Evolutionary conservation across 1,140 invertebrate species (phyloP).

Genomic region (Penaeus vannamei): DNA sequence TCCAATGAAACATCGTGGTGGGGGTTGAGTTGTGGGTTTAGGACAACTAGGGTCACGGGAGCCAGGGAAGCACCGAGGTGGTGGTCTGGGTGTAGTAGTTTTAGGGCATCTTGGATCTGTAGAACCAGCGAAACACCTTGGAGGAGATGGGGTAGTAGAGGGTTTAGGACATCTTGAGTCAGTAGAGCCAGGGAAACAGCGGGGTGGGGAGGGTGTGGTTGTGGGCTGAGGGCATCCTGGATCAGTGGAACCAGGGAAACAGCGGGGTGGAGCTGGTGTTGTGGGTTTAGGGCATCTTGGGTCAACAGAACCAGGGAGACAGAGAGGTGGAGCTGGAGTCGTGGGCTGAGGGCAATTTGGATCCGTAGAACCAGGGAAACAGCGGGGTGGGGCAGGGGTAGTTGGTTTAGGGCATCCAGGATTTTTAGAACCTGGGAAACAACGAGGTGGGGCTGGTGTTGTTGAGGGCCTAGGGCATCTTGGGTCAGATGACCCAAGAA

Average conservation of each 20-base stretch:
- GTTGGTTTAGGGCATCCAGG: constrained; percentile 47
- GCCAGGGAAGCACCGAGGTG: constrained; percentile 41
- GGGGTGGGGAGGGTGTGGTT: constrained; percentile 31
- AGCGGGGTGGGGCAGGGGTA: constrained; percentile 42
- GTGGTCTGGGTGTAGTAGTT: constrained; percentile 34
- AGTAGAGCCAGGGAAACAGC: constrained; percentile 35
- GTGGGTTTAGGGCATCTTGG: constrained; percentile 36
- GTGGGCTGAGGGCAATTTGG: constrained; percentile 49
- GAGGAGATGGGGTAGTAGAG: neutral
- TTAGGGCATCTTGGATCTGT: neutral
- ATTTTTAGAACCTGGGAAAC: constrained; percentile 43
- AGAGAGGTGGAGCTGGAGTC: constrained; percentile 20
- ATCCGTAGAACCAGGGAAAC: constrained; percentile 54
- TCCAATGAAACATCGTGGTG: constrained; percentile 35
- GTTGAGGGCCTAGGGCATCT: constrained; percentile 47
- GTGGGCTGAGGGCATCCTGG: constrained; percentile 16
- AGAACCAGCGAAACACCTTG: neutral
- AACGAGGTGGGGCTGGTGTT: neutral
- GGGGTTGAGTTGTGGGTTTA: constrained; percentile 28
- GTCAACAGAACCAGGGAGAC: constrained; percentile 51
- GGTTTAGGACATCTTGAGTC: constrained; percentile 58
- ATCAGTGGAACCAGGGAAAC: constrained; percentile 43
- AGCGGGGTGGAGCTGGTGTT: constrained; percentile 4
- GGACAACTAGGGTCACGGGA: constrained; percentile 50
- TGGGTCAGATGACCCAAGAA: constrained; percentile 66